Evolutionary conservation across 1,140 invertebrate species (phyloP), one percentile per base, ranked within the genome.

Genomic region (Nylanderia fulva): DNA sequence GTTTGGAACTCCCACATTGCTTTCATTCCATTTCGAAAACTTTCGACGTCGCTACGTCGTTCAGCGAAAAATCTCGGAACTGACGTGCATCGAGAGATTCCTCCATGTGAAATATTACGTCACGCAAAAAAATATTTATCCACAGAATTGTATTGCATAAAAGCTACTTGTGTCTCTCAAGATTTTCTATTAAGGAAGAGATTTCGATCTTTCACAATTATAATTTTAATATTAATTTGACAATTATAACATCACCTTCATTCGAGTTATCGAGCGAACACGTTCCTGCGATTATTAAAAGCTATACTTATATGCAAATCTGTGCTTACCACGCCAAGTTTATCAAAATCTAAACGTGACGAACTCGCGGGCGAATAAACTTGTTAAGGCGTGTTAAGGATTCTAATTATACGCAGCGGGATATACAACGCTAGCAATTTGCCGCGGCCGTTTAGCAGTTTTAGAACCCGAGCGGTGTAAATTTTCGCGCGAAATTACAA

Each of bases 361-460:
- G 58, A 39, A 58, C 52, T 39, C 11, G 39, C 56, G 42, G 52
- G 60, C 75, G 42, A 77, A 77, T 77, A 77, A 64, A 77, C 27
- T 66, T 77, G 75, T 66, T 77, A 77, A 77, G n/a, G n/a, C 24
- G 27, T 9, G n/a, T 64, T 77, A 64, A 77, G 1, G 42, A 21
- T 63, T 61, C 60, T 64, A 77, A 77, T 77, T 77, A 77, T 66
- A 77, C 27, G 13, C 36, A 11, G 5, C 11, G 15, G 42, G 13
- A 33, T 2, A 66, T 52, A 21, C 60, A 13, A 33, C 60, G 15
- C 27, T 18, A 48, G 27, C 39, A 45, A 77, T 48, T 52, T 33
- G n/a, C 27, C 29, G 42, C 7, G n/a, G 60, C 42, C 39, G 29
- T 76, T 52, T 27, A 36, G n/a, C 75, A 77, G 18, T 66, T 77